Percentiles rank a stretch among this genome's conserved stretches.
Conservation (phyloP, 2,113 vertebrate species). For the Ibidorhyncha struthersii region DNA sequence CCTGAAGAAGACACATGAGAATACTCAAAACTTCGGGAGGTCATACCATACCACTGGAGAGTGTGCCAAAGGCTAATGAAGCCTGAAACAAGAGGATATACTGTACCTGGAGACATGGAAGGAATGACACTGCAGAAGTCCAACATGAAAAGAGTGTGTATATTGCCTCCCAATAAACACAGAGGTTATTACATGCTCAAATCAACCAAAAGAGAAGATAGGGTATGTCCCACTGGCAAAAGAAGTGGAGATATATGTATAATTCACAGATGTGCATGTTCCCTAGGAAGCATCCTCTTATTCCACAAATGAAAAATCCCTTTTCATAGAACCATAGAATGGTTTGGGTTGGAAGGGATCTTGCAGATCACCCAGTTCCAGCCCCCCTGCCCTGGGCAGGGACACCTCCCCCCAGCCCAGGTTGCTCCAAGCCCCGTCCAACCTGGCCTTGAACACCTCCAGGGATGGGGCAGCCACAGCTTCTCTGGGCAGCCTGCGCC, state of each 20-base stretch:
- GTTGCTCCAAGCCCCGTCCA: no score
- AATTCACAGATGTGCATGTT: background rate
- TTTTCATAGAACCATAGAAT: background rate
- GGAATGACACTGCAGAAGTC: background rate
- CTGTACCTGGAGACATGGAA: background rate
- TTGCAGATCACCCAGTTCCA: no score
- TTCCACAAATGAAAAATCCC: background rate
- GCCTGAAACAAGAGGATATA: background rate
- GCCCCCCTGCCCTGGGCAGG: no score
- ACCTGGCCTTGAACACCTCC: no score
- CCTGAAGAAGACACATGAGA: background rate
- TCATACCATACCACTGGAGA: background rate
- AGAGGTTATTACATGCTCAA: background rate
- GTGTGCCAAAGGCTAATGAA: background rate
- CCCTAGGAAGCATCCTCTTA: background rate
- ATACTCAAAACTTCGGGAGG: background rate
- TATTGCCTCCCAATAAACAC: background rate
- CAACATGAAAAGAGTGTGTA: background rate
- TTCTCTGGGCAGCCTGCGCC: no score
- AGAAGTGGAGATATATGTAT: background rate
- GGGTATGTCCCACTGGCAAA: background rate
- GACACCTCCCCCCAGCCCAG: no score
- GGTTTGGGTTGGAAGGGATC: no score
- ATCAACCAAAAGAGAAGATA: background rate
- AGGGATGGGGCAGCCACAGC: no score